phyloP scores from a whole-genome alignment of 2,888 invertebrate genomes.

The Silvanus unidentatus region DNA sequence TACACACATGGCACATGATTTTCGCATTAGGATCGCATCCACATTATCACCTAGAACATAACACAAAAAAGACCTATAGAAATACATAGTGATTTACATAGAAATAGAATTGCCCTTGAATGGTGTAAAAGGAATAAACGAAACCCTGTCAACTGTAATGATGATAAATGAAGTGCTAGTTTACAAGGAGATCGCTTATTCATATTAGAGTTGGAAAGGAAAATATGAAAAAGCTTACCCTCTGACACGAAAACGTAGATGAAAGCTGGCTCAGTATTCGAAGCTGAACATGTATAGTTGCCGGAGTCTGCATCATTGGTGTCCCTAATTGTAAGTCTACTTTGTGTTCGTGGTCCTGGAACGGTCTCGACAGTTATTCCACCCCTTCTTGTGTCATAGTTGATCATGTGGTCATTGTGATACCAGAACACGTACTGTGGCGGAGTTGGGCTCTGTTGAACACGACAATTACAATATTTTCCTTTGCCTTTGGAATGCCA shows the following conservation, averaged over 20 bases:
- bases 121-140: too few relatives aligned
- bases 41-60: slow-evolving; percentile 75
- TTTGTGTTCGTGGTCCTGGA: slow-evolving; percentile 79
- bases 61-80: slow-evolving; percentile 10
- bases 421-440: slow-evolving; percentile 95
- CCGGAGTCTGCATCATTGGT: slow-evolving; percentile 82
- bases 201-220: too few relatives aligned
- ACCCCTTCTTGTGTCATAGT: slow-evolving; percentile 80
- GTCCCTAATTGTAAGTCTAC: slow-evolving; percentile 74
- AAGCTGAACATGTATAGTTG: slow-evolving; percentile 86
- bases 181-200: too few relatives aligned
- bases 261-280: slow-evolving; percentile 83
- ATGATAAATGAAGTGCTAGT: too few relatives aligned
- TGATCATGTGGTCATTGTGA: slow-evolving; percentile 90
- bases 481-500: too few relatives aligned
- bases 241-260: slow-evolving; percentile 87
- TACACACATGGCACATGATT: slow-evolving; percentile 47
- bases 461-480: slow-evolving; percentile 33
- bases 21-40: slow-evolving; percentile 81
- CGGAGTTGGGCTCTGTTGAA: slow-evolving; percentile 75
- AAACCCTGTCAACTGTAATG: too few relatives aligned
- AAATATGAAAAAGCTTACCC: slow-evolving; percentile 52
- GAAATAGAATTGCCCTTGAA: background rate
- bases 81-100: background rate
- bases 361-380: slow-evolving; percentile 77